A percentile compares a stretch with the other conserved stretches of the same genome.
Conservation (phyloP, 1,140 invertebrate genomes). For the Philopotamus ludificatus region DNA sequence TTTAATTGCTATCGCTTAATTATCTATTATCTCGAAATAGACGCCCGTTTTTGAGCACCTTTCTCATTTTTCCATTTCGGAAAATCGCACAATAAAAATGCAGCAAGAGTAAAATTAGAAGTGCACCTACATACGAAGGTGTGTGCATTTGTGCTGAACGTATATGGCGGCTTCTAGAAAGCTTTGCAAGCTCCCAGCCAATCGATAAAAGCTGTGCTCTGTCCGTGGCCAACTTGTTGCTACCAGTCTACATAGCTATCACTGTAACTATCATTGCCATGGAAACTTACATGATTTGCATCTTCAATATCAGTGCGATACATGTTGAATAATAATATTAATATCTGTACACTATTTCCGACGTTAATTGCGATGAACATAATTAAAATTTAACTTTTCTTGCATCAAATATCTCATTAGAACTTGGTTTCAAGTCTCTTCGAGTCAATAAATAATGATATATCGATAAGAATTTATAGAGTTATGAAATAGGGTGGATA, state of each 20-base stretch:
- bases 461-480: no score
- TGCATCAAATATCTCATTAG: background rate
- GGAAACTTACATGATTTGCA: background rate
- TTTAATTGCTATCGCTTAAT: no score
- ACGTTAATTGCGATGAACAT: background rate
- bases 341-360: background rate
- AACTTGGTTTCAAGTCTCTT: no score
- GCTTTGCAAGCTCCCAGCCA: background rate
- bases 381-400: background rate
- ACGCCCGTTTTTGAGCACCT: no score
- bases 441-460: no score
- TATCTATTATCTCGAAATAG: no score
- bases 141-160: background rate
- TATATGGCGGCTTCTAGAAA: background rate
- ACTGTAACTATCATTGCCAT: background rate
- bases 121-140: background rate
- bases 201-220: background rate
- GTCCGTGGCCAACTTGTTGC: background rate
- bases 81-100: no score
- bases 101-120: no score
- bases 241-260: background rate
- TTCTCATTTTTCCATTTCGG: no score
- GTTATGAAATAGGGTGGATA: no score
- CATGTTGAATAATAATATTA: background rate
- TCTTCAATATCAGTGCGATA: background rate